Conservation (phyloP, 2,113 vertebrate species). For the Athene noctua region DNA sequence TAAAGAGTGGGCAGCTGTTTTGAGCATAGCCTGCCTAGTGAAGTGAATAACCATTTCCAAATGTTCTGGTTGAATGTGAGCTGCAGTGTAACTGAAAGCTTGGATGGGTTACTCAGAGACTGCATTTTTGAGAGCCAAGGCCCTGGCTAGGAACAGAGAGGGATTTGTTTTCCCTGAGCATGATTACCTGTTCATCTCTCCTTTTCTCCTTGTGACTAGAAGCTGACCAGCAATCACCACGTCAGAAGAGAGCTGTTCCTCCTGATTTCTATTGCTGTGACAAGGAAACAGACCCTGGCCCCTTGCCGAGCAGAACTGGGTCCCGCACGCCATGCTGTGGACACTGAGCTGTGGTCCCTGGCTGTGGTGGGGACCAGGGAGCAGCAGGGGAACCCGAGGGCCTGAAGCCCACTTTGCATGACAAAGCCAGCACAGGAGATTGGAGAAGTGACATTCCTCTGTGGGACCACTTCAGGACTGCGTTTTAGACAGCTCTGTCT, state of each 20-base stretch:
- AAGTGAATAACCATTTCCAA: neutral
- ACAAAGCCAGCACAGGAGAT: neutral
- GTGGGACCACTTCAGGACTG: neutral
- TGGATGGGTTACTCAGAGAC: neutral
- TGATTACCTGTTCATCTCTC: neutral
- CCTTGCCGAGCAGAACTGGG: neutral
- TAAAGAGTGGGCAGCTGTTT: neutral
- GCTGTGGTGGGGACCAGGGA: rapidly evolving
- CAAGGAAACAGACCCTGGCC: neutral
- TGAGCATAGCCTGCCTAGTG: neutral
- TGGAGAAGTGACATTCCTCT: neutral
- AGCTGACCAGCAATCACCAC: neutral
- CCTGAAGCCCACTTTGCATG: neutral
- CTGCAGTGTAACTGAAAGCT: rapidly evolving
- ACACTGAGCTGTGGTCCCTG: neutral
- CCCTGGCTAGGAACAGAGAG: neutral
- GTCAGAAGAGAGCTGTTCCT: neutral
- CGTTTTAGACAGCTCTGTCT: neutral
- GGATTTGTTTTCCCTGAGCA: neutral
- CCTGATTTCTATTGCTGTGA: neutral
- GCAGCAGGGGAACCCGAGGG: neutral
- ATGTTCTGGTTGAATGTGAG: neutral
- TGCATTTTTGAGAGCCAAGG: neutral
- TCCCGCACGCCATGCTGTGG: rapidly evolving
- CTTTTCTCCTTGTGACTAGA: neutral